Base-by-base conservation (phyloP, 2,113 vertebrate genomes). In the Leptosomus discolor region DNA sequence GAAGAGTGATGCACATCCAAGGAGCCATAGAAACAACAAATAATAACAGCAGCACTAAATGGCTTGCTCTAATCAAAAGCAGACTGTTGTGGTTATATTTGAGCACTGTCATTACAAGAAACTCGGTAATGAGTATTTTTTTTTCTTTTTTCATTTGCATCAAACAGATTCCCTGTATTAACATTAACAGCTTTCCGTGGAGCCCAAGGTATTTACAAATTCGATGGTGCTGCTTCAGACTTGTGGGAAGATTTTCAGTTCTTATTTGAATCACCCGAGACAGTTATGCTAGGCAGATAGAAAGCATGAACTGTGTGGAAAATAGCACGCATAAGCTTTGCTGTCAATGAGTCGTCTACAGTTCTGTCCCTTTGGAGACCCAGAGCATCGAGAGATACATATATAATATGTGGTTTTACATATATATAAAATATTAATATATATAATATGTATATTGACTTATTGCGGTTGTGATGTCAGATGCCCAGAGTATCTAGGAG, bases 31-130 rank as follows among this genome's bases (percentile, higher is more conserved):
- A 94, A 96, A 90, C 91, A 96, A 87, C 94, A 96, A 85, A 94
- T 94, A 96, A 84, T 41, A 95, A 87, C 15, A 0, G 73, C 2
- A 0, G 94, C 74, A 68, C 74, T 92, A 88, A 96, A 85, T 50
- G 63, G 57, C 61, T 94, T 83, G n/a, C 89, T 92, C 89, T 97
- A 96, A 96, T 95, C 92, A 82, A 80, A 95, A 95, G 63, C 96
- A 96, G 95, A 88, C 70, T 85, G 87, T 69, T 82, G 94, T 91
- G 77, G 92, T 96, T 97, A 9, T 94, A 91, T 91, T 50, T 88
- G 80, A 95, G 77, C 65, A 34, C 74, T 92, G 89, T 95, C 91
- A 90, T 96, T 97, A 95, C 65, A 80, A 94, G 92, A 82, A 94
- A 92, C 67, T 95, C 74, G 53, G 53, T 95, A 92, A 95, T 91